These are phyloP conservation scores for Dissostichus mawsoni DNA, from an alignment of 2,113 vertebrate species.

Conservation along the genomic window DNA sequence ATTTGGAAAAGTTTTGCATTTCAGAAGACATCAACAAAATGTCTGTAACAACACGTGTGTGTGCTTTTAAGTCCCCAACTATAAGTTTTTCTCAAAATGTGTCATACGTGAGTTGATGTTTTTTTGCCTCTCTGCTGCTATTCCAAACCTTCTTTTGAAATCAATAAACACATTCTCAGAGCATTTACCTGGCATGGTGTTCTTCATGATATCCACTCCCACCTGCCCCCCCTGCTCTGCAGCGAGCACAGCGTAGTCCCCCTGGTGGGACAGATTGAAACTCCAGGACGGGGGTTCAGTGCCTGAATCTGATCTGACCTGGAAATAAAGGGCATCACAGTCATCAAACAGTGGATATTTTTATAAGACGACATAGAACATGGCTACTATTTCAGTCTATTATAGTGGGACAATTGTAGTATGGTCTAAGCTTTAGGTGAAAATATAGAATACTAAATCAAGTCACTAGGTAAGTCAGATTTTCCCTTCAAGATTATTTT, in stretches of 20 bases:
- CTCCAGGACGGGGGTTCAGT: constrained; percentile 79
- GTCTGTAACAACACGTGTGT: no score
- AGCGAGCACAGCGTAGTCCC: constrained; percentile 94
- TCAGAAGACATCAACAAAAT: no score
- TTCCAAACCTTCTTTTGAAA: no score
- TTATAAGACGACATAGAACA: neutral
- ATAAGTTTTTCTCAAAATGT: no score
- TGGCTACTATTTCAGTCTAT: neutral
- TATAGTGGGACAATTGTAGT: neutral
- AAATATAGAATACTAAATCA: neutral
- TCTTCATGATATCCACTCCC: constrained; percentile 97
- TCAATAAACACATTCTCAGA: neutral
- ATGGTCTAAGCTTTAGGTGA: neutral
- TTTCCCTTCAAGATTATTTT: no score
- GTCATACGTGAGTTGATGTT: no score
- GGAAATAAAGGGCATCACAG: neutral
- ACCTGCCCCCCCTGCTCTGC: constrained; percentile 91
- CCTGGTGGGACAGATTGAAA: constrained; percentile 97
- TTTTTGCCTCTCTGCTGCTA: no score
- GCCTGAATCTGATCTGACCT: constrained; percentile 51
- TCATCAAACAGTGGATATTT: neutral
- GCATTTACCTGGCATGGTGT: constrained; percentile 88
- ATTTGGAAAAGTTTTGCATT: no score
- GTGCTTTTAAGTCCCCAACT: no score
- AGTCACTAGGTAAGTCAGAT: neutral